Evolutionary conservation across 2,888 invertebrate species (phyloP), one percentile per base, ranked within the genome.

Genomic region (Drosophila anomalata): DNA sequence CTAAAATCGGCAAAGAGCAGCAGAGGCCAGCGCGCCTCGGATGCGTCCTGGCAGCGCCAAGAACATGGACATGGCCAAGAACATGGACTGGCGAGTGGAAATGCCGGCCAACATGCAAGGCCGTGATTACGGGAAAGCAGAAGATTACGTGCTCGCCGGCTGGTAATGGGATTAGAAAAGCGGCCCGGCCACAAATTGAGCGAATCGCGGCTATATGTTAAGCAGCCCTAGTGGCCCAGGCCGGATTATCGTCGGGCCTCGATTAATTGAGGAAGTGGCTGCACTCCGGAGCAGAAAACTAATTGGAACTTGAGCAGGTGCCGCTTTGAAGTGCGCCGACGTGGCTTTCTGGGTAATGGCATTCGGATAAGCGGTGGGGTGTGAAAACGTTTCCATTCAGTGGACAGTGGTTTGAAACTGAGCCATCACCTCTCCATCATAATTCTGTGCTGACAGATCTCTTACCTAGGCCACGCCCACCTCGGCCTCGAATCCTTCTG

Each of bases 91-190:
- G 4, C 2, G 22, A 51, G 8, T 54, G 48, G 11, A 48, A 65
- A 68, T 74, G 61, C 54, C 67, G 62, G 22, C 50, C 42, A 62
- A 60, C 75, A 75, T 80, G 78, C 75, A 17, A 84, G 61, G n/a
- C n/a, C 3, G 41, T 31, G 39, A 63, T 62, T 62, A 48, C 17
- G 6, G 12, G 22, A 63, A 26, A 63, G n/a, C 14, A 42, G 39
- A 20, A 26, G 57, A 48, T 50, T 56, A 50, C 20, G 17, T 22
- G 46, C 47, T n/a, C 29, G 29, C 46, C 11, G 11, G 33, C 36
- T 39, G n/a, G 12, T 44, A 44, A 24, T 33, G 33, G 65, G 65
- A 51, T 65, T 26, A 36, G 24, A 59, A 24, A 33, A 33, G 9
- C 9, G 33, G 12, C 11, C 14, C 9, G 33, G 12, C 11, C 14